These are phyloP conservation scores for Aegithalos caudatus DNA, from an alignment of 2,113 vertebrate species.

Conservation along the genomic window DNA sequence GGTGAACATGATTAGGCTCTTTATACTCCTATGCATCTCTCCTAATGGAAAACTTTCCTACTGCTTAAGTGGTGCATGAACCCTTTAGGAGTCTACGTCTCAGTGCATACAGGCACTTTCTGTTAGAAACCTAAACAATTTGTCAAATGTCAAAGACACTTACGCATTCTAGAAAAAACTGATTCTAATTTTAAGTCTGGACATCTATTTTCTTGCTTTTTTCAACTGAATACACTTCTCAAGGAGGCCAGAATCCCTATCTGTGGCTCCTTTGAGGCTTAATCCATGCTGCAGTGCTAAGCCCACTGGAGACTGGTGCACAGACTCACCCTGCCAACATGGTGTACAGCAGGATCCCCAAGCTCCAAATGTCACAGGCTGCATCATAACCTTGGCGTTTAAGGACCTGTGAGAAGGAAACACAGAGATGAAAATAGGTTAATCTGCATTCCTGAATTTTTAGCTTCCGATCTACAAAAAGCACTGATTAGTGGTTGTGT, in stretches of 20 bases:
- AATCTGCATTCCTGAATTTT: background rate
- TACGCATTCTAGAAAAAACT: background rate
- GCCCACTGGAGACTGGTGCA: background rate
- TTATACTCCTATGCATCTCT: background rate
- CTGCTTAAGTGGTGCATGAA: background rate
- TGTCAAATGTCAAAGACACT: background rate
- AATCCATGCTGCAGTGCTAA: background rate
- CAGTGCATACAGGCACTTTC: background rate
- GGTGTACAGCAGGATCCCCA: constrained; percentile 92
- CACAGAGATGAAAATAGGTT: background rate
- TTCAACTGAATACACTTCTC: background rate
- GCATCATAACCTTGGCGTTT: constrained; percentile 95
- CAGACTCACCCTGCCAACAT: constrained; percentile 91
- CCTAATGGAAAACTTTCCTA: background rate
- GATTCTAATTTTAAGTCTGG: background rate
- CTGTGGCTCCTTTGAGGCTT: background rate
- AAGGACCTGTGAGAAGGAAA: constrained; percentile 76
- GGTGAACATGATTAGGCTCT: background rate
- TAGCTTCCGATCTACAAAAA: background rate
- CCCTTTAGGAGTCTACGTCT: background rate
- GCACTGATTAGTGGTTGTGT: background rate
- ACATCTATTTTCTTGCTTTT: background rate
- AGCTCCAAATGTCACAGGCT: constrained; percentile 94
- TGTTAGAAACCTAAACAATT: background rate
- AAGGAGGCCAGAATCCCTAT: background rate